phyloP scores from a whole-genome alignment of 2,888 invertebrate species.

The Rhogogaster chlorosoma region DNA sequence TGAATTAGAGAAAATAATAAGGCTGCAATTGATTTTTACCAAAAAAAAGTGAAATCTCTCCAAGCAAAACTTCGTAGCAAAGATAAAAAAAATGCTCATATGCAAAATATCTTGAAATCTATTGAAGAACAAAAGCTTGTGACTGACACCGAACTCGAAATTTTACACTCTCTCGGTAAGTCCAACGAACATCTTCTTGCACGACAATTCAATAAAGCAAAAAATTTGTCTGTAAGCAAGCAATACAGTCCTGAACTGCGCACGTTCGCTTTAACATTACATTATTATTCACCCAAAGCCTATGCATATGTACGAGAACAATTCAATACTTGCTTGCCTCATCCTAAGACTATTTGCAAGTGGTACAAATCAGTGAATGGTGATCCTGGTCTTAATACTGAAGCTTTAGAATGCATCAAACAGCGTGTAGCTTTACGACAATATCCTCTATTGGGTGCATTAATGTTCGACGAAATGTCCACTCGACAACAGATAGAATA shows the following conservation, averaged over 20 bases:
- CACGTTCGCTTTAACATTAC: conserved; percentile 60
- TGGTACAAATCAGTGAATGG: conserved; percentile 65
- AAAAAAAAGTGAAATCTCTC: no score
- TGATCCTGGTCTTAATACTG: conserved; percentile 65
- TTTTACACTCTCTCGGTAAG: neutral
- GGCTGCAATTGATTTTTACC: no score
- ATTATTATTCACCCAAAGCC: conserved; percentile 51
- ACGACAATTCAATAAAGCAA: neutral
- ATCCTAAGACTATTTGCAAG: conserved; percentile 62
- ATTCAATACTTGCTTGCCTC: conserved; percentile 65
- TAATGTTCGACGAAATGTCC: conserved; percentile 66
- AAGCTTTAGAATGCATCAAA: conserved; percentile 61
- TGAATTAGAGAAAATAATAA: no score
- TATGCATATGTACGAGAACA: conserved; percentile 62
- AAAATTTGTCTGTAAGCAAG: conserved; percentile 17
- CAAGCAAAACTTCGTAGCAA: no score
- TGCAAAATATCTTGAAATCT: no score
- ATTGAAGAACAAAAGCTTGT: no score
- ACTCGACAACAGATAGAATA: conserved; percentile 60
- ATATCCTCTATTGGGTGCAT: conserved; percentile 57
- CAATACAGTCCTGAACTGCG: conserved; percentile 42
- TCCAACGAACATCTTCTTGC: neutral
- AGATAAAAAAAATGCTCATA: no score
- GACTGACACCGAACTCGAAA: neutral
- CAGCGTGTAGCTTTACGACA: conserved; percentile 47